Percentiles rank a stretch among this genome's conserved stretches.
phyloP scores from a whole-genome alignment of 2,888 invertebrate species.

The Meiosimyza platycephala region DNA sequence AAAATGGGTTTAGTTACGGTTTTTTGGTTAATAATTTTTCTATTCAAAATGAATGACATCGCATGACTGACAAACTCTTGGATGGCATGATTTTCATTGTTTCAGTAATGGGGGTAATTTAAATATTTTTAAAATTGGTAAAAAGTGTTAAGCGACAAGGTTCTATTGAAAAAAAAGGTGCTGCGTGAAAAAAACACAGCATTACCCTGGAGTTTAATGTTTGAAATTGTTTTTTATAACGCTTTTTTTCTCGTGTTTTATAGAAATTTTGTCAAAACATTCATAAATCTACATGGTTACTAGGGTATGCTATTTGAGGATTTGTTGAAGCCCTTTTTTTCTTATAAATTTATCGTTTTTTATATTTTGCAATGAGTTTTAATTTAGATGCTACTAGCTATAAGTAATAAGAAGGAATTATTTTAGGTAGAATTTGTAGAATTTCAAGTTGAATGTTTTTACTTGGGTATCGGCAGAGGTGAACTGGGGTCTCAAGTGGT shows the following conservation, averaged over 20 bases:
- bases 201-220: neutral
- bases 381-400: too few species aligned
- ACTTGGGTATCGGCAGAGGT: neutral
- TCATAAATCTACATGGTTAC: constrained; percentile 42
- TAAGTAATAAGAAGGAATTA: too few species aligned
- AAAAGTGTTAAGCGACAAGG: neutral
- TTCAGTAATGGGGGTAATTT: neutral
- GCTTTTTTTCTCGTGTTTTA: constrained; percentile 24
- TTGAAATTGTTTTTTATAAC: neutral
- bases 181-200: neutral
- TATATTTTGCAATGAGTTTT: too few species aligned
- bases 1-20: constrained; percentile 65
- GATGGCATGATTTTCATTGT: too few species aligned
- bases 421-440: too few species aligned
- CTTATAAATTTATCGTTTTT: too few species aligned
- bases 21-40: constrained; percentile 65
- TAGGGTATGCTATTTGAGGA: neutral
- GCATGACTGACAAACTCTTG: neutral
- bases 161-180: neutral
- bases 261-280: constrained; percentile 53
- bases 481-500: too few species aligned
- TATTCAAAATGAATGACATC: constrained; percentile 54
- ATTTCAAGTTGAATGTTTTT: neutral
- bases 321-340: too few species aligned
- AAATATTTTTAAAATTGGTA: neutral